Evolutionary conservation across 2,113 vertebrate species (phyloP).

Genomic region (Pelmatolapia mariae): DNA sequence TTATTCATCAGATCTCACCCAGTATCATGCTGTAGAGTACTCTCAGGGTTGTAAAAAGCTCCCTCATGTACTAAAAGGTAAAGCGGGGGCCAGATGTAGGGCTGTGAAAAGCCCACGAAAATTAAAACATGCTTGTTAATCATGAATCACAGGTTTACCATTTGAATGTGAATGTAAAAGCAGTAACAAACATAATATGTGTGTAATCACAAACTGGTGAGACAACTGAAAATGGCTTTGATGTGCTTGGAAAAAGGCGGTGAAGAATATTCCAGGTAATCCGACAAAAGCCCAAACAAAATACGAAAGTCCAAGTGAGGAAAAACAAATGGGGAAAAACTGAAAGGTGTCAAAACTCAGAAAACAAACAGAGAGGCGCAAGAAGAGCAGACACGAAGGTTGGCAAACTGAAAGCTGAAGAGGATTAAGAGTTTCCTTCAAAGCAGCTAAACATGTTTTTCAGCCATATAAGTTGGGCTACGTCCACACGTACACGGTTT

Average conservation of each 20-base stretch:
- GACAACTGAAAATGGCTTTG: neutral
- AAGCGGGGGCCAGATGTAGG: neutral
- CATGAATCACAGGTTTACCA: neutral
- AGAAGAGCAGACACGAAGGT: neutral
- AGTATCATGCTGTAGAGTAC: neutral
- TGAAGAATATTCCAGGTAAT: neutral
- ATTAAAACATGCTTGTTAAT: neutral
- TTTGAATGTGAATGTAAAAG: neutral
- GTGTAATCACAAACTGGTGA: neutral
- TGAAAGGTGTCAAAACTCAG: neutral
- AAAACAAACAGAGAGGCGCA: neutral
- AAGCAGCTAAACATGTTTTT: neutral
- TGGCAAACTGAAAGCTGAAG: neutral
- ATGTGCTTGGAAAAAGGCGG: neutral
- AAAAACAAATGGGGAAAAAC: neutral
- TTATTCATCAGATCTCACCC: conserved; percentile 7
- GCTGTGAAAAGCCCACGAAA: neutral
- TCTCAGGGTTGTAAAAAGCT: neutral
- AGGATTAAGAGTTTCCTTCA: neutral
- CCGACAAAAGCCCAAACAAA: neutral
- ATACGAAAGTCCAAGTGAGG: neutral
- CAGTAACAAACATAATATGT: neutral
- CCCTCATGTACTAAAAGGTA: neutral
- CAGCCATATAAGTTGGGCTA: neutral
- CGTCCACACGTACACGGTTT: neutral